A percentile compares a stretch with the other conserved stretches of the same genome.
Evolutionary conservation across 2,888 invertebrate species (phyloP).

Genomic region (Phania funesta): DNA sequence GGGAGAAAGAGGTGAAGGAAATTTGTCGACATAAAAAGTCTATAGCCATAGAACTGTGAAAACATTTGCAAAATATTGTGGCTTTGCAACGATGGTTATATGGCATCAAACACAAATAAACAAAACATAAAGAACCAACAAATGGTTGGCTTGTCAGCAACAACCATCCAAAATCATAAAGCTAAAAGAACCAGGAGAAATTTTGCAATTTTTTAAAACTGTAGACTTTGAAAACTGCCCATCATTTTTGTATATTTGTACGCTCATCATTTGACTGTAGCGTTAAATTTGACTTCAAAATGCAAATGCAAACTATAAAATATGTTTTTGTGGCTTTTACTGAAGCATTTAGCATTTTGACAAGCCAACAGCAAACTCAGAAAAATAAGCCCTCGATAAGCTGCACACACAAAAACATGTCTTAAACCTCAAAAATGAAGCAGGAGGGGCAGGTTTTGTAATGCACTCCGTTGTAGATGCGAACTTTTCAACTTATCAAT

Average conservation of each 20-base stretch:
- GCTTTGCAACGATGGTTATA: slow-evolving; percentile 24
- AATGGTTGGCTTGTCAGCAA: slow-evolving; percentile 6
- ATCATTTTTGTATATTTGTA: not conserved
- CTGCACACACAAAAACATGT: not conserved
- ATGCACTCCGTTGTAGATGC: not conserved
- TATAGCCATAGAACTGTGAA: not conserved
- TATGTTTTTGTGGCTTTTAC: not conserved
- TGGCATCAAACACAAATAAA: not conserved
- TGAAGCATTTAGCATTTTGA: not conserved
- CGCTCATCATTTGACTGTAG: not conserved
- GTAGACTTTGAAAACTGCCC: not conserved
- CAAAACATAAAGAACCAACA: not conserved
- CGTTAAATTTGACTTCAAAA: not conserved
- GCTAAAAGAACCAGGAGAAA: not conserved
- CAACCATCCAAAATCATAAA: slow-evolving; percentile 4
- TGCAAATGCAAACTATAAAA: not conserved
- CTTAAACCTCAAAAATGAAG: not conserved
- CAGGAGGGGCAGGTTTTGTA: not conserved
- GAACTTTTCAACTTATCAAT: not conserved
- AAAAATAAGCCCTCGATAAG: not conserved
- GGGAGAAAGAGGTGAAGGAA: too few relatives aligned
- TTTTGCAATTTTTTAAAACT: not conserved
- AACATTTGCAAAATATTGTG: slow-evolving; percentile 39
- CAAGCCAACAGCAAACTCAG: slow-evolving; percentile 1
- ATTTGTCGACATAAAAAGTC: not conserved